These are phyloP conservation scores for Amphimallon solstitiale DNA, from an alignment of 2,888 invertebrate species.

Conservation along the genomic window DNA sequence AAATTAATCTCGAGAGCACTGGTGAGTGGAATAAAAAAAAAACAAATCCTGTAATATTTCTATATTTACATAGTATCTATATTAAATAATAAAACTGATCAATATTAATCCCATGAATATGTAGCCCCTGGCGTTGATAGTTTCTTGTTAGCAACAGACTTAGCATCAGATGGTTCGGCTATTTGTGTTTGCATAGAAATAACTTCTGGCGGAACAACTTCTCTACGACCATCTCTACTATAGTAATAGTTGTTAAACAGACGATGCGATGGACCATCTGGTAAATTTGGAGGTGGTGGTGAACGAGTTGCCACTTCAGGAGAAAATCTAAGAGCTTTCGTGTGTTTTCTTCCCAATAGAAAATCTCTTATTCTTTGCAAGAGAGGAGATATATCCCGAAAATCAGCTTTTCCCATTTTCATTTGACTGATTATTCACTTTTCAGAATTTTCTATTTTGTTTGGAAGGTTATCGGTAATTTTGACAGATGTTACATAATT, in stretches of 20 bases:
- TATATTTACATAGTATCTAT: constrained; percentile 15
- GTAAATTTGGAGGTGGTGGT: constrained; percentile 83
- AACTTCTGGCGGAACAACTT: constrained; percentile 75
- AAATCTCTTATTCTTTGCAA: constrained; percentile 72
- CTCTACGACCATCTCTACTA: constrained; percentile 82
- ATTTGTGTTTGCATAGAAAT: constrained; percentile 63
- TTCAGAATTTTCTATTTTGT: constrained; percentile 14
- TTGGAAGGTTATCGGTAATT: constrained; percentile 39
- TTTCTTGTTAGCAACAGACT: constrained; percentile 59
- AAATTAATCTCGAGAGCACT: too few relatives aligned
- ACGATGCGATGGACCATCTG: constrained; percentile 83
- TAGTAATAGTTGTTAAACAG: constrained; percentile 87
- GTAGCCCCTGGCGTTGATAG: constrained; percentile 69
- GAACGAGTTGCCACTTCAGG: constrained; percentile 76
- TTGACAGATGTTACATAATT: constrained; percentile 38
- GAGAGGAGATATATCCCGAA: constrained; percentile 73
- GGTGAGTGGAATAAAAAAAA: too few relatives aligned
- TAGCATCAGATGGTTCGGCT: constrained; percentile 60
- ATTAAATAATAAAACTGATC: not conserved
- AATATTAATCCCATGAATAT: constrained; percentile 68
- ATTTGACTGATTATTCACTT: constrained; percentile 1
- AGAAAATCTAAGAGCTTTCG: constrained; percentile 72
- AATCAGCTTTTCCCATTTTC: constrained; percentile 59
- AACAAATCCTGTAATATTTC: constrained; percentile 1
- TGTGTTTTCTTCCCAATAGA: constrained; percentile 71